These are phyloP conservation scores for Cochlearius cochlearius DNA, from an alignment of 2,113 vertebrate genomes.

Conservation along the genomic window DNA sequence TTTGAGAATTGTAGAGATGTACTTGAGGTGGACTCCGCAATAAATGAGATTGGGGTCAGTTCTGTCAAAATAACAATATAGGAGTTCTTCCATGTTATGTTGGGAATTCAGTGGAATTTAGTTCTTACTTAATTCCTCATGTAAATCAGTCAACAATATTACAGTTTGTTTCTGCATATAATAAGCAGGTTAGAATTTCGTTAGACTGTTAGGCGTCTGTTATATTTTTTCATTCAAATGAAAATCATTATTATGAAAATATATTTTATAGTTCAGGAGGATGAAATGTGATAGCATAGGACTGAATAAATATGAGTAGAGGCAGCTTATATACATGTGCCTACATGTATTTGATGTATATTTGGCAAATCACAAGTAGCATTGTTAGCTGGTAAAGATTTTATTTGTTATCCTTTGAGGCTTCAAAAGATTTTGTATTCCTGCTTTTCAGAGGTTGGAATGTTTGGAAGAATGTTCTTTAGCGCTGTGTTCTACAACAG, in stretches of 20 bases:
- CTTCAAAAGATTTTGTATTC: neutral
- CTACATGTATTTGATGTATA: neutral
- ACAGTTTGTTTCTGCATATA: neutral
- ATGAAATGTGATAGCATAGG: neutral
- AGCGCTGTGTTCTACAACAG: neutral
- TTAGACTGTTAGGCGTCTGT: neutral
- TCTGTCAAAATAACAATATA: neutral
- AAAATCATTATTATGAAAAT: neutral
- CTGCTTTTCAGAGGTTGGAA: neutral
- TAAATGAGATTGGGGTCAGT: neutral
- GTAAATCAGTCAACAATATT: neutral
- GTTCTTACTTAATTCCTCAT: neutral
- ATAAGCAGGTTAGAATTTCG: neutral
- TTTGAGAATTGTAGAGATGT: neutral
- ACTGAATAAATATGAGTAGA: neutral
- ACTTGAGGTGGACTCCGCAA: neutral
- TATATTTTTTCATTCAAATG: neutral
- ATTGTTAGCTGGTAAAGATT: neutral
- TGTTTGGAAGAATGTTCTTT: neutral
- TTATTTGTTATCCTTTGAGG: neutral
- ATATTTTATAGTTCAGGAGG: neutral
- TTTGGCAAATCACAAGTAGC: neutral
- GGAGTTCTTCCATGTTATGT: neutral
- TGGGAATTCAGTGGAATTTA: neutral
- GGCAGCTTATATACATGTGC: too few relatives aligned